Evolutionary conservation across 37 sponge, comb jelly and placozoan genomes (phyloP), one percentile per base, ranked within the genome.

Genomic region (Cliona cf. orientalis): DNA sequence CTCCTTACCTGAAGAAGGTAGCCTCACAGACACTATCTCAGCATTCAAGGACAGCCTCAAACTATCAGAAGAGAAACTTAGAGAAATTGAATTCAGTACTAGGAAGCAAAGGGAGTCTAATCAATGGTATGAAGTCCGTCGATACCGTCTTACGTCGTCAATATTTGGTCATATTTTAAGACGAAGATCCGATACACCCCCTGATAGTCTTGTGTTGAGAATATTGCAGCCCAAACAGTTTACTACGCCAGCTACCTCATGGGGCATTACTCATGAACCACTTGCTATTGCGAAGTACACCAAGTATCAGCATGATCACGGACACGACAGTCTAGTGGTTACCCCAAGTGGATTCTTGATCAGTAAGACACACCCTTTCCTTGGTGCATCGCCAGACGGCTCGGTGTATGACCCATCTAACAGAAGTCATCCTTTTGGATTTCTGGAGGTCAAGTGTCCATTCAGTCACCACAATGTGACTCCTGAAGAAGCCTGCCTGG

Each of bases 381-480:
- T 82, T 53, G 89, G 89, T 37, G 89, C 83, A 26, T 66, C 83
- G 28, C 83, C 89, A 82, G 89, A 88, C 82, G 78, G 89, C 23
- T 45, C 64, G 23, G 89, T 88, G 0, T 78, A 82, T 76, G 83
- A 88, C 55, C 89, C 83, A 29, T 76, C 71, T n/a, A 60, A 77
- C 60, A 14, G 22, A 43, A 22, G 60, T 0, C 72, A 81, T 5
- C 79, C 64, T 45, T 88, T 81, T 70, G 88, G 88, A 2, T 86
- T 86, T 38, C 22, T 55, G 58, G 86, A 59, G 56, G 58, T 84
- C 0, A 84, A 84, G 42, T 84, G 84, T 14, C 87, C 74, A 62
- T 87, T 69, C 46, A 40, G 69, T 32, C 75, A 64, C 19, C 63
- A 60, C 44, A 42, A 80, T 60, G 29, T 49, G 39, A 66, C 45